Evolutionary conservation across 1,140 invertebrate genomes (phyloP), one percentile per base, ranked within the genome.

Genomic region (Bombus polaris): DNA sequence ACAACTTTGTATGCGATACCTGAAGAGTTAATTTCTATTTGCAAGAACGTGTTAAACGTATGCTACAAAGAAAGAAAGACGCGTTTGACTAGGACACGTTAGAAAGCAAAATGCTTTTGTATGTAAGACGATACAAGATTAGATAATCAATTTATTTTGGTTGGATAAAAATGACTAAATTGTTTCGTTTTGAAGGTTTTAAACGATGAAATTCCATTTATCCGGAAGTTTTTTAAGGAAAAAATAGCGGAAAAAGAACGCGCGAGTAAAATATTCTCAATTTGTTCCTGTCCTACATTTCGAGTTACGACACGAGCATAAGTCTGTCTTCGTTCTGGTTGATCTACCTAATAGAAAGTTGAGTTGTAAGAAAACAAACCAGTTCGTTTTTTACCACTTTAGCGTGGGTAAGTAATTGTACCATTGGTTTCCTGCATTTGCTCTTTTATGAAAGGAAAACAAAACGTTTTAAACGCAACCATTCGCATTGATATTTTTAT

Each of bases 51-150:
- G 77, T 76, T 82, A 78, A 80, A 73, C 72, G 85, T n/a, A 47
- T 75, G 75, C 87, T 86, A 85, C 65, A 86, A 87, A 85, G 42
- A 89, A 90, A 88, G 88, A 83, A 90, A 88, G 22, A 85, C 70
- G 44, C 0, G 25, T 59, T 66, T 86, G 81, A 12, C 65, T 76
- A 32, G 3, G 25, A 80, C 22, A 28, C 37, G 8, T 83, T 59
- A 35, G 2, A 22, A 32, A 80, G 4, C 25, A 32, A 53, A 22
- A 42, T 44, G 28, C 59, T 72, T 59, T 35, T 70, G 2, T 1
- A 0, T 0, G 62, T 28, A 2, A 65, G 2, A 68, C 18, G n/a
- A 13, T 57, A 8, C 77, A 47, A 72, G 25, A 62, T 62, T 9
- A 3, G 18, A 22, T 10, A 4, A 62, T 62, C 59, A 0, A n/a